Evolutionary conservation across 2,113 vertebrate species (phyloP), one percentile per base, ranked within the genome.

Genomic region (Tiliqua scincoides): DNA sequence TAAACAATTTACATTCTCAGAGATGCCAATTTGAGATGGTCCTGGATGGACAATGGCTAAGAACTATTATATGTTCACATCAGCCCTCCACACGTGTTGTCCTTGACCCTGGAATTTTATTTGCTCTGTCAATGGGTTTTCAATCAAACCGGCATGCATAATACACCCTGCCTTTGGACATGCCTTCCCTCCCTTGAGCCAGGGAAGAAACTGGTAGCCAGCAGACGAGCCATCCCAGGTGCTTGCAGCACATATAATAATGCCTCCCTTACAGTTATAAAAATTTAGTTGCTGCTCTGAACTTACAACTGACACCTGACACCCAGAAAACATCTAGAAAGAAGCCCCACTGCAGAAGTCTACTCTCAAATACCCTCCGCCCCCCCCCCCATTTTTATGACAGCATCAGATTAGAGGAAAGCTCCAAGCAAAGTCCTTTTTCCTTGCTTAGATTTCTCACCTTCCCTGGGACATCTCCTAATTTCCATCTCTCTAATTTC

Each of bases 51-150:
- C 52, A 77, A 59, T 32, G 17, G 75, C 7, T 77, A 32, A 77
- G 75, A 32, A 59, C 10, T 57, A 52, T 57, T 59, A 30, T 77
- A 59, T 20, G 32, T 77, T 8, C 57, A 20, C 30, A 21, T 57
- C 30, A 77, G 48, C 32, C 61, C 30, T 80, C 15, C 61, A 43
- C 30, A 65, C 9, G 21, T 89, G 89, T 61, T 70, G 87, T n/a
- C 23, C 15, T 72, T 32, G 67, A 61, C 0, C 1, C 87, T 92
- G 90, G 87, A 92, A 91, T 86, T 87, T 74, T 61, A 73, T 0
- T 4, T 27, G 85, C 84, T 68, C 30, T 86, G 79, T 91, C 87
- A 87, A 88, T 30, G 90, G 86, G 21, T 43, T 79, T 87, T 43
- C 79, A 77, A 17, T 57, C 54, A 77, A 25, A 32, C 20, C 17